These are phyloP conservation scores for Plectropomus leopardus DNA, from an alignment of 2,113 vertebrate genomes.

Conservation along the genomic window DNA sequence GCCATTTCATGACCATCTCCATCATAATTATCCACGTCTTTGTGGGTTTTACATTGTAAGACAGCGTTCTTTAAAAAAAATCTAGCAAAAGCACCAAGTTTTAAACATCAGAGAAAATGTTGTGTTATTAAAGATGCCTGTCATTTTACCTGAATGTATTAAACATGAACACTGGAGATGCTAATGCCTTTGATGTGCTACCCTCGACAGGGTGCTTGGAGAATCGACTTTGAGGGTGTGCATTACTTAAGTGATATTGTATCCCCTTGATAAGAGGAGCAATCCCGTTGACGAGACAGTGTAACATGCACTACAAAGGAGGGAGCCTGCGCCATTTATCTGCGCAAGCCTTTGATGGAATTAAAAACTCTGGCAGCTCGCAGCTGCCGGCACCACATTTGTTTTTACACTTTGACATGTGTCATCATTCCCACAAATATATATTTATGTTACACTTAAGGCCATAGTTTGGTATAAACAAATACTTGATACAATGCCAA, in stretches of 20 bases:
- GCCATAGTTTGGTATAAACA: slow-evolving; percentile 66
- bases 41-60: slow-evolving; percentile 22
- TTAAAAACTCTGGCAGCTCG: slow-evolving; percentile 76
- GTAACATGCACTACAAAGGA: slow-evolving; percentile 76
- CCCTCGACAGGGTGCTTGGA: slow-evolving; percentile 63
- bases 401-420: slow-evolving; percentile 73
- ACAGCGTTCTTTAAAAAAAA: background rate
- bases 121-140: slow-evolving; percentile 68
- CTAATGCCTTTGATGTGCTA: slow-evolving; percentile 79
- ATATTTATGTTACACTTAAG: slow-evolving; percentile 68
- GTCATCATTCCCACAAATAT: slow-evolving; percentile 69
- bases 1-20: background rate
- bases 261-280: slow-evolving; percentile 80
- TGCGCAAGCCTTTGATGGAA: slow-evolving; percentile 83
- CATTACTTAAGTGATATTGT: slow-evolving; percentile 81
- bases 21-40: background rate
- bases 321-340: slow-evolving; percentile 72
- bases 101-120: slow-evolving; percentile 42
- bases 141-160: slow-evolving; percentile 75
- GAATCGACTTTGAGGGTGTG: slow-evolving; percentile 75
- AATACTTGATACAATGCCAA: slow-evolving; percentile 57
- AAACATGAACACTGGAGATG: slow-evolving; percentile 64
- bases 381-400: slow-evolving; percentile 62
- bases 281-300: slow-evolving; percentile 74
- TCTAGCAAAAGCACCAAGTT: slow-evolving; percentile 3